These are phyloP conservation scores for Xestia rhomboidea DNA, from an alignment of 2,888 invertebrate genomes.

Conservation along the genomic window DNA sequence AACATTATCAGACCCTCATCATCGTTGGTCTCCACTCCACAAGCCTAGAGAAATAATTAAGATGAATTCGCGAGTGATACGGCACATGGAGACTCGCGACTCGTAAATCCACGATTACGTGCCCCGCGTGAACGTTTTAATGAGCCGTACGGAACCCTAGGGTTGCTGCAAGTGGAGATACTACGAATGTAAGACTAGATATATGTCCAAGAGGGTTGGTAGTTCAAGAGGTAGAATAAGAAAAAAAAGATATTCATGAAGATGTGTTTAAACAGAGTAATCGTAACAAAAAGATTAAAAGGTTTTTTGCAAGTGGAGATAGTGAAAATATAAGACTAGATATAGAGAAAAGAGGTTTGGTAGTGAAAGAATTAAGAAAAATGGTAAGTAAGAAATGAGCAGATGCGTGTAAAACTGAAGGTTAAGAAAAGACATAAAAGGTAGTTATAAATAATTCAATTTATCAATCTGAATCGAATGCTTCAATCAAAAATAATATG, in stretches of 20 bases:
- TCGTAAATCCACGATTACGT: constrained; percentile 78
- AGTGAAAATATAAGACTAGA: neutral
- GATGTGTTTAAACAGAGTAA: neutral
- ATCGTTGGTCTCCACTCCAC: constrained; percentile 41
- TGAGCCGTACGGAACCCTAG: constrained; percentile 69
- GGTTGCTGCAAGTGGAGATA: constrained; percentile 49
- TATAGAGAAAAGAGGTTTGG: neutral
- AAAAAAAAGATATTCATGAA: neutral
- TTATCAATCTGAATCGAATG: neutral
- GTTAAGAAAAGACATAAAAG: neutral
- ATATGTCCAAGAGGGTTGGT: neutral
- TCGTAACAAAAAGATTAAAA: neutral
- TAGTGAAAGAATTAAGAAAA: neutral
- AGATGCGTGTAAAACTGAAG: neutral
- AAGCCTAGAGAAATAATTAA: constrained; percentile 66
- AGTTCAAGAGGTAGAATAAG: neutral
- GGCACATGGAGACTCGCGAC: constrained; percentile 55
- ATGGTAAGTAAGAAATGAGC: neutral
- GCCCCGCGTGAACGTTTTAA: constrained; percentile 75
- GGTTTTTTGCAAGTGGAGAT: neutral
- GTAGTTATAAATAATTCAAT: neutral
- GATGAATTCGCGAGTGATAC: constrained; percentile 65
- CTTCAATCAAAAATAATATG: constrained; percentile 21
- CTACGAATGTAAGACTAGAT: constrained; percentile 7
- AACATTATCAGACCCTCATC: constrained; percentile 56